Evolutionary conservation across 2,888 invertebrate species (phyloP), one percentile per base, ranked within the genome.

Genomic region (Papilio gigon): DNA sequence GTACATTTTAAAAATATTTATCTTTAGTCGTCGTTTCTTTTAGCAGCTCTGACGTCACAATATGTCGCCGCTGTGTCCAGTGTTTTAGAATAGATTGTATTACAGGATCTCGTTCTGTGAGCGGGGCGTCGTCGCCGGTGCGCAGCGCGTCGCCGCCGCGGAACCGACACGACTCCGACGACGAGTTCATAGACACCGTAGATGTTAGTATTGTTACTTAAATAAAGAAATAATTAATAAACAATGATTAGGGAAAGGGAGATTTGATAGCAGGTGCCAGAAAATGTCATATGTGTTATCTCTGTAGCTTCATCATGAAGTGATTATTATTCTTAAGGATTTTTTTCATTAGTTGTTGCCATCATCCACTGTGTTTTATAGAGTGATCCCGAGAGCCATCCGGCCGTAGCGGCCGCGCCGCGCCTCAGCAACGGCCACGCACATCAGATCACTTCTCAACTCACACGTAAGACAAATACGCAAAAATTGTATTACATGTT

Each of bases 151-250:
- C 86, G 2, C 78, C 87, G 61, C 74, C 82, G 12, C 84, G 93
- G 50, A 76, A 86, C 37, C 92, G 94, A 37, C 95, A 95, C 81
- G 95, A 95, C 79, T 95, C 94, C 58, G 95, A 95, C 74, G 96
- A 96, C 80, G 96, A 96, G 85, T 97, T 95, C 83, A 96, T 95
- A 68, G 96, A 97, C 86, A 96, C 96, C 14, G 94, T 96, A 71
- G 96, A 97, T 87, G 95, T 96, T 83, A 88, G 88, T 89, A 78
- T 84, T 71, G 83, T 35, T 35, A 0, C 33, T 35, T n/a, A n/a
- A n/a, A n/a, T n/a, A n/a, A n/a, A n/a, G n/a, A n/a, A n/a, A n/a
- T n/a, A n/a, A n/a, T n/a, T n/a, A n/a, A n/a, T n/a, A n/a, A n/a
- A n/a, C n/a, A n/a, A n/a, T n/a, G n/a, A n/a, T n/a, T n/a, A n/a